Evolutionary conservation across 2,113 vertebrate genomes (phyloP), one percentile per base, ranked within the genome.

Genomic region (Hystrix brachyura): DNA sequence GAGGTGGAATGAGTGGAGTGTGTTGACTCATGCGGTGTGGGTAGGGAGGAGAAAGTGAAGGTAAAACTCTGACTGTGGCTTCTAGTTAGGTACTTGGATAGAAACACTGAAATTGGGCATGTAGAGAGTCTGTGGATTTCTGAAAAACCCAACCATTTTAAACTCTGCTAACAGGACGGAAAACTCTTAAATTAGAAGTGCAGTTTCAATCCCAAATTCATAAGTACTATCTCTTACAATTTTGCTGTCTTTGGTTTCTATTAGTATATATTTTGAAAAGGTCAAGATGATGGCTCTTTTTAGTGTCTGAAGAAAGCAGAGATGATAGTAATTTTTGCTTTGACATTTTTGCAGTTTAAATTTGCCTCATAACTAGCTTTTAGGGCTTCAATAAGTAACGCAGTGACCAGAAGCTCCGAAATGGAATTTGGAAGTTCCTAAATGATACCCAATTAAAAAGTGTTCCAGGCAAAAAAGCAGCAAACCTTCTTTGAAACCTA

Each of bases 391-490:
- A 69, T 98, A 97, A 94, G 94, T 96, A 98, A 97, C 60, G 97
- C 97, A 98, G 92, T 98, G 97, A 98, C 98, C 98, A 98, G 97
- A 98, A 98, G 95, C 72, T 64, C 97, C 93, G 97, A 98, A 97
- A 98, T 98, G 97, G 98, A 97, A 98, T 98, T 98, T 97, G 98
- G 98, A 98, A 97, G 95, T 97, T 97, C 98, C 98, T 96, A 98
- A 98, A 98, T 98, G 96, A 97, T 98, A 98, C 97, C 94, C 98
- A 99, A 98, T 99, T 99, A 98, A 98, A 98, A 98, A 98, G 87
- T 81, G 98, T 98, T 98, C 97, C 97, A 97, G 96, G 98, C 97
- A 98, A 98, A 98, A 98, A 92, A 98, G 96, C 98, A 98, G 98
- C 98, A 98, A 98, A 98, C 87, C 92, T 97, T 95, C 96, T 93